Base-by-base conservation (phyloP, 2,797 vertebrate species). In the Synaphobranchus kaupii region DNA sequence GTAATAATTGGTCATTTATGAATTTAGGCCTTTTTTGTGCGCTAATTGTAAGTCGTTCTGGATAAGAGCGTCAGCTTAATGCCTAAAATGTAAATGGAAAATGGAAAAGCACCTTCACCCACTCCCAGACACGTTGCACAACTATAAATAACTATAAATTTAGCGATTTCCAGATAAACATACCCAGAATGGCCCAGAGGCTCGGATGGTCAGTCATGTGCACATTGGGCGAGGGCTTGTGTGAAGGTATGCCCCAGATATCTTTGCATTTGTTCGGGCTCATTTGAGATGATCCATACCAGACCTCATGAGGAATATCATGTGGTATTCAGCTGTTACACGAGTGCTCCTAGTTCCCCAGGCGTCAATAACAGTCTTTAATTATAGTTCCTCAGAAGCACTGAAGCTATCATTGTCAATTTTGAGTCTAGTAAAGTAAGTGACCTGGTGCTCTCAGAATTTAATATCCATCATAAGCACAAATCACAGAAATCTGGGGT, bases 261-360 rank as follows among this genome's bases (percentile, higher is more conserved):
- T 50, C 78, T 81, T 13, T 48, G 78, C 20, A 25, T 48, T 50
- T 10, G 78, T 81, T n/a, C 10, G 44, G 44, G 78, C 20, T 81
- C 44, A 50, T 81, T 1, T 81, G 47, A n/a, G 44, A 81, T 22
- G 47, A 48, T 81, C 78, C 44, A 50, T 13, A 81, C 25, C 22
- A n/a, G 44, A 81, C 78, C 44, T 81, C 25, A n/a, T 81, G 78
- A 81, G 78, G 22, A 48, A 48, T 13, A 50, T 81, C 78, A 81
- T 81, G 78, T 48, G 78, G 22, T 48, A 25, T 50, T 81, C 78
- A 50, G 78, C 78, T 48, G 78, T 50, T 50, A 48, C 47, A 25
- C 78, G 50, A 50, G 78, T 50, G 47, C 78, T 15, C 7, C 44
- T 34, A 44, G 10, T 8, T 20, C 71, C 73, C 39, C 78, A 50